Evolutionary conservation across 1,140 invertebrate genomes (phyloP).

Genomic region (Patella vulgata): DNA sequence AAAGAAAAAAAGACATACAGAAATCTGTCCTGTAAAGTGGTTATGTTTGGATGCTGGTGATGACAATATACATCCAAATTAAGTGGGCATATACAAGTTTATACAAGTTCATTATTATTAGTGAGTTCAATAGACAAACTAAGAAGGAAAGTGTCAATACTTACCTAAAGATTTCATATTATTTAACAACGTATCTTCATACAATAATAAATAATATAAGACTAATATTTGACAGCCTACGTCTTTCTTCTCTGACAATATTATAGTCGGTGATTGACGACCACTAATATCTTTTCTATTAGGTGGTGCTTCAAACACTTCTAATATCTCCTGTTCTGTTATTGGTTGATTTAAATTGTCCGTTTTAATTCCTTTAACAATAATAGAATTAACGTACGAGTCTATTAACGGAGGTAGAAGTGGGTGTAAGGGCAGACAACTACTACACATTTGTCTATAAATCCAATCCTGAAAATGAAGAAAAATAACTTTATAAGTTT

Average conservation of each 20-base stretch:
- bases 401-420: conserved; percentile 93
- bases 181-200: conserved; percentile 88
- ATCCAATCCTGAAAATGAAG: conserved; percentile 80
- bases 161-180: conserved; percentile 77
- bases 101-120: too few relatives aligned
- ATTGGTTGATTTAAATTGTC: conserved; percentile 91
- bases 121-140: too few relatives aligned
- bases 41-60: too few relatives aligned
- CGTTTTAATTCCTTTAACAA: conserved; percentile 73
- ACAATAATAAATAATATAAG: conserved; percentile 91
- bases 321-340: conserved; percentile 87
- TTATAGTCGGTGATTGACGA: too few relatives aligned
- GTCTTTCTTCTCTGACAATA: too few relatives aligned
- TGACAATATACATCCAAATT: too few relatives aligned
- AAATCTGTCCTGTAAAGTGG: too few relatives aligned
- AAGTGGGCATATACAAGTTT: too few relatives aligned
- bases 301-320: conserved; percentile 73
- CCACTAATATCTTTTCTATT: too few relatives aligned
- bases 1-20: too few relatives aligned
- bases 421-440: conserved; percentile 88
- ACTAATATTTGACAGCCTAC: conserved; percentile 78
- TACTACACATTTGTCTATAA: conserved; percentile 89
- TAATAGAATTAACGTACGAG: conserved; percentile 93
- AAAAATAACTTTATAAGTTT: too few relatives aligned
- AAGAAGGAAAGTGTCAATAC: too few relatives aligned